Evolutionary conservation across 2,797 vertebrate species (phyloP), one percentile per base, ranked within the genome.

Genomic region (Clarias pachynema): DNA sequence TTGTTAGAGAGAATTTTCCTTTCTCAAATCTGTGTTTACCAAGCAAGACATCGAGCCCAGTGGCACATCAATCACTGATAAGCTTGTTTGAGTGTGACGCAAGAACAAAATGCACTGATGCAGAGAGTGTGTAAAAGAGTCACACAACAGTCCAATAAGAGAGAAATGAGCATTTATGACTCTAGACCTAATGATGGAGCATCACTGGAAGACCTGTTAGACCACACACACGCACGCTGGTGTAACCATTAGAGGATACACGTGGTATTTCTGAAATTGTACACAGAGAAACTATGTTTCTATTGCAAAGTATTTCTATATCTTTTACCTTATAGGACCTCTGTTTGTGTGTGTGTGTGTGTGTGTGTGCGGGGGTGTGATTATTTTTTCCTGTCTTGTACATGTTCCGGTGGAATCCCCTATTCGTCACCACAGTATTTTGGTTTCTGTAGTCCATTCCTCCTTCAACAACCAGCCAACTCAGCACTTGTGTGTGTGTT

Each of bases 41-140:
- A 5, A 69, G 20, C 37, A 5, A 62, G 20, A 20, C 18, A 77
- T 59, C 4, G 14, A 44, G 37, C 75, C n/a, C 31, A 26, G 26
- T 68, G 22, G n/a, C 26, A 49, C 14, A 34, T 77, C 80, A 62
- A 56, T 65, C 53, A 62, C 34, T 78, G 80, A 70, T 82, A 78
- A 68, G 24, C 14, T 29, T 44, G 60, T 29, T 80, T 49, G 60
- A 29, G 37, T 20, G 59, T 62, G 34, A 62, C 20, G 3, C 31
- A 6, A 31, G 3, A 14, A 26, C 34, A 16, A 3, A 20, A 20
- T 20, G 18, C 22, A 57, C 15, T 16, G 22, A n/a, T 26, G 6
- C 44, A 9, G 60, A 29, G 78, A 49, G 60, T 1, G 31, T 65
- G 37, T 40, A 15, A 63, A 63, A 44, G 16, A 49, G 40, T 5